Evolutionary conservation across 2,888 invertebrate species (phyloP).

Genomic region (Drosophila atripex): DNA sequence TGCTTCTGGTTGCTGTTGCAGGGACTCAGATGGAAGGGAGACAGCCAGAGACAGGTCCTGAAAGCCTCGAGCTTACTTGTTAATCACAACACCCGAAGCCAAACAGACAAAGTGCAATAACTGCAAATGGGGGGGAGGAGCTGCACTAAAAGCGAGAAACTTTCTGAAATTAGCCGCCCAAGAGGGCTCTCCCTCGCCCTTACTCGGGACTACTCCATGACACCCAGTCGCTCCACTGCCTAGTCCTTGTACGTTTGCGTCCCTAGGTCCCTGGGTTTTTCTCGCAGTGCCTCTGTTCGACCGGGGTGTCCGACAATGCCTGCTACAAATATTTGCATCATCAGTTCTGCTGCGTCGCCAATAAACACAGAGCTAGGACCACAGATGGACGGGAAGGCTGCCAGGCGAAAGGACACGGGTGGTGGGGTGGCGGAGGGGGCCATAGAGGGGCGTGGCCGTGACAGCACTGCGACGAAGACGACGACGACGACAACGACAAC

Average conservation of each 20-base stretch:
- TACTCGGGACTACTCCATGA: too few relatives aligned
- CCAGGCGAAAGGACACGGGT: background rate
- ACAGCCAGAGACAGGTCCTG: conserved; percentile 22
- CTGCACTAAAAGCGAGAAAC: conserved; percentile 9
- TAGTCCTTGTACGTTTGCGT: background rate
- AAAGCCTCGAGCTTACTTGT: conserved; percentile 49
- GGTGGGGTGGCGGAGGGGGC: background rate
- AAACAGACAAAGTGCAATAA: conserved; percentile 58
- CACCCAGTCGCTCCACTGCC: too few relatives aligned
- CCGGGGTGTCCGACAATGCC: conserved; percentile 5
- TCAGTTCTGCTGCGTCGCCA: conserved; percentile 48
- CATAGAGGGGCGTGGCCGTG: conserved; percentile 3
- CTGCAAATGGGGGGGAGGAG: conserved; percentile 34
- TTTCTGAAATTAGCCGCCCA: too few relatives aligned
- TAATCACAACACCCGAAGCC: conserved; percentile 58
- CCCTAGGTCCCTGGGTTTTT: background rate
- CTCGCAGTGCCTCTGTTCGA: conserved; percentile 11
- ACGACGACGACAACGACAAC: conserved; percentile 49
- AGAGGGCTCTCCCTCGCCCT: too few relatives aligned
- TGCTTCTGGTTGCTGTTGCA: conserved; percentile 10
- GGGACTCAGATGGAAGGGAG: conserved; percentile 2
- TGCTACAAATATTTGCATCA: conserved; percentile 65
- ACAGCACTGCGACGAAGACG: conserved; percentile 2
- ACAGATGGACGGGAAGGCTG: conserved; percentile 18
- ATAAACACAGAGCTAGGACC: conserved; percentile 31